Base-by-base conservation (phyloP, 2,888 invertebrate genomes). In the Agrilus mali region DNA sequence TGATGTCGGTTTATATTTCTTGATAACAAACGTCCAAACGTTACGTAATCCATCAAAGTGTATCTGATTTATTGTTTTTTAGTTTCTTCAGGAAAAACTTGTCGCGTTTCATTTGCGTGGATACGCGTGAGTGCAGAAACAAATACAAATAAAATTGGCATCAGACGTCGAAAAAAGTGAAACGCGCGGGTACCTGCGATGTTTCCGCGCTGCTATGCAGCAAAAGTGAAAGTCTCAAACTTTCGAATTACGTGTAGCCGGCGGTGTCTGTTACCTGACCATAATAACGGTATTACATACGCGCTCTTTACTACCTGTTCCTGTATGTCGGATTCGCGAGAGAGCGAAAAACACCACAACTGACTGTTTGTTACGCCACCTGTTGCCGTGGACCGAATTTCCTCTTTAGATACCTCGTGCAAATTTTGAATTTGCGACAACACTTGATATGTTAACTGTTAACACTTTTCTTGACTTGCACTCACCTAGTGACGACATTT, bases 401-500 rank as follows among this genome's bases (percentile, higher is more conserved):
- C 17, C 8, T 38, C 5, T 4, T 4, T 22, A 22, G 8, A 4
- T 20, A 22, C 17, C 4, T 22, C 16, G n/a, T 37, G 17, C 13
- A 22, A 13, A 37, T 7, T 27, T 17, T 8, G 20, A 20, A 13
- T 34, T 40, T 33, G 15, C 32, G 33, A 32, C 20, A 20, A 20
- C 20, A 20, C 20, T 20, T 20, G 6, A 7, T 20, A 20, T 20
- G 20, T 20, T 12, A 40, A 40, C 32, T 1, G 15, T 27, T n/a
- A 17, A 16, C 16, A 39, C 8, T 8, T 15, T 8, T 13, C 8
- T 20, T 33, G 2, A 33, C 3, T 5, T 7, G 10, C 7, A 42
- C 64, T 61, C 58, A 66, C 66, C 66, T 60, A 65, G 55, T 50
- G 63, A 64, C 51, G 63, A 63, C 66, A 66, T 66, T 49, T 59